Percentiles rank a stretch among this genome's conserved stretches.
phyloP scores from a whole-genome alignment of 2,888 invertebrate species.

The Lasioglossum figueresi region DNA sequence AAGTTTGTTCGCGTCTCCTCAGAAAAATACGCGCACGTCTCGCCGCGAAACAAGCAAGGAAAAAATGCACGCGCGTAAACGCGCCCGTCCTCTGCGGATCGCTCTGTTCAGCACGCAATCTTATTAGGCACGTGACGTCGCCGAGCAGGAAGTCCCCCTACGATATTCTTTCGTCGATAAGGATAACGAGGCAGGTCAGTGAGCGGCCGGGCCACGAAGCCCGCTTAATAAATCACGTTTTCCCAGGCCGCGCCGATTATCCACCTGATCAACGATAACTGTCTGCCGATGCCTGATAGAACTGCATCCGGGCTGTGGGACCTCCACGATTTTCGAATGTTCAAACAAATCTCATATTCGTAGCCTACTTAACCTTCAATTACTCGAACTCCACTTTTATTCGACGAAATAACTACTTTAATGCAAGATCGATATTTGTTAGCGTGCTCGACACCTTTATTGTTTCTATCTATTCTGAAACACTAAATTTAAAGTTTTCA shows the following conservation, averaged over 20 bases:
- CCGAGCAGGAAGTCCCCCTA: slow-evolving; percentile 66
- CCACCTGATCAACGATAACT: slow-evolving; percentile 74
- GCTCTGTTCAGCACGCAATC: slow-evolving; percentile 47
- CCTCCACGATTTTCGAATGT: neutral
- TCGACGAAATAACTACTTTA: too few species aligned
- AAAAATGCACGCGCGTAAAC: slow-evolving; percentile 50
- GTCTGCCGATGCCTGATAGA: slow-evolving; percentile 49
- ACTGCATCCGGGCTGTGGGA: slow-evolving; percentile 29
- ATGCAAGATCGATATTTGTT: too few species aligned
- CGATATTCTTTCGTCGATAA: slow-evolving; percentile 77
- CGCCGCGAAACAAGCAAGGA: neutral
- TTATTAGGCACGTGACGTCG: slow-evolving; percentile 61
- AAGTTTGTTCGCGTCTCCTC: slow-evolving; percentile 20
- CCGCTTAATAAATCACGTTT: slow-evolving; percentile 80
- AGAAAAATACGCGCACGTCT: slow-evolving; percentile 37
- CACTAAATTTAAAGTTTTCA: too few species aligned
- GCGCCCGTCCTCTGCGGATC: slow-evolving; percentile 46
- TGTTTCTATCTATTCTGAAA: too few species aligned
- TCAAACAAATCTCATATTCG: neutral
- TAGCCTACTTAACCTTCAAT: neutral
- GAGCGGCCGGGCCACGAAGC: slow-evolving; percentile 73
- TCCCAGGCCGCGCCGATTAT: slow-evolving; percentile 73
- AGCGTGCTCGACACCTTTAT: too few species aligned
- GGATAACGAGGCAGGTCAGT: slow-evolving; percentile 74
- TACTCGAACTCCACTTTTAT: too few species aligned